A percentile compares a stretch with the other conserved stretches of the same genome.
phyloP scores from a whole-genome alignment of 2,113 vertebrate species.

The Chamaetylas fuelleborni region DNA sequence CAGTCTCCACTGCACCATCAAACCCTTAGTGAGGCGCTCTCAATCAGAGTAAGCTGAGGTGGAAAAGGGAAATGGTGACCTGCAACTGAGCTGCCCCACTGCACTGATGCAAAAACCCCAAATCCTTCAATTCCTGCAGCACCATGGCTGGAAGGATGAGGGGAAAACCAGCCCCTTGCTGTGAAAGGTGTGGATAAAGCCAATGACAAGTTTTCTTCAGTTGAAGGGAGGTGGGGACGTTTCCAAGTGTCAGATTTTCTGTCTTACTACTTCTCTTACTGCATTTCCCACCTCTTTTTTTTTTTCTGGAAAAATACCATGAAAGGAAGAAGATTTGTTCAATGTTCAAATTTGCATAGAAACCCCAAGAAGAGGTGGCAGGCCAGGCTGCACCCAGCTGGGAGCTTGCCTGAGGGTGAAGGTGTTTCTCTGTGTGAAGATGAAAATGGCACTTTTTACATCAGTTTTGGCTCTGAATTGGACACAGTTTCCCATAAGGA shows the following conservation, averaged over 20 bases:
- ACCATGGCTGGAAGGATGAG: fast-evolving
- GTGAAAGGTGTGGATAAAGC: not conserved
- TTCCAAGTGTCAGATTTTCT: not conserved
- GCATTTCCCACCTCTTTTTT: not conserved
- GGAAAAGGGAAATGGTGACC: not conserved
- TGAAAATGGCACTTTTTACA: not conserved
- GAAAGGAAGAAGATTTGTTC: not conserved
- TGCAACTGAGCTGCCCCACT: not conserved
- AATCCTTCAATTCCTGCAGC: not conserved
- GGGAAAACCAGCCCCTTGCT: not conserved
- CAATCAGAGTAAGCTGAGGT: not conserved
- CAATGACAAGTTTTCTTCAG: not conserved
- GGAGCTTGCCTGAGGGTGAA: not conserved
- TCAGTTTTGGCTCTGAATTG: not conserved
- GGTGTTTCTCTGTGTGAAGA: not conserved
- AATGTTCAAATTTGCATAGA: not conserved
- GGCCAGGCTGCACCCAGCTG: not conserved
- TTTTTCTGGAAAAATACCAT: not conserved
- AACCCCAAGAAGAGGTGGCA: not conserved
- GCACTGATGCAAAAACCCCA: not conserved
- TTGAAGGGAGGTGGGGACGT: not conserved
- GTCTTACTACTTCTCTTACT: not conserved
- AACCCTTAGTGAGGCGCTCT: not conserved
- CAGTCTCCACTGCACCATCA: not conserved
- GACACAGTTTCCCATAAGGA: not conserved